A percentile compares a stretch with the other conserved stretches of the same genome.
phyloP scores from a whole-genome alignment of 2,113 vertebrate genomes.

The Nothocercus nigrocapillus region DNA sequence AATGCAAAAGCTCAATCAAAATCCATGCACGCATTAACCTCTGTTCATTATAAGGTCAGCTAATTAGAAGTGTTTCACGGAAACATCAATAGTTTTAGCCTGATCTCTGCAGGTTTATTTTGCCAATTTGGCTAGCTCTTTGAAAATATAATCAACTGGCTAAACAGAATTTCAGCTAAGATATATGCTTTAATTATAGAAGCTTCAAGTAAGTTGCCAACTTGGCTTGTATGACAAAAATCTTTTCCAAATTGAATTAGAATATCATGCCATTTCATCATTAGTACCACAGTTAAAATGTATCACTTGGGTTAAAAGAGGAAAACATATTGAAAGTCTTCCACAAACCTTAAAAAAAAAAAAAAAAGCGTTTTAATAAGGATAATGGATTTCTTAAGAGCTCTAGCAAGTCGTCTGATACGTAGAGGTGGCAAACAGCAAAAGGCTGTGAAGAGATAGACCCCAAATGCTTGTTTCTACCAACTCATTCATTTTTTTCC shows the following conservation, averaged over 20 bases:
- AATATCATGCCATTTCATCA: not conserved
- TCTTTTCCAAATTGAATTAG: conserved; percentile 21
- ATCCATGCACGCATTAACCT: not conserved
- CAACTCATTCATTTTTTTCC: not conserved
- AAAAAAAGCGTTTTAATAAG: conserved; percentile 16
- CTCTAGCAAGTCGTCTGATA: not conserved
- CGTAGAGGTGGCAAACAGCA: not conserved
- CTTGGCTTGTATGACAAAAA: conserved; percentile 7
- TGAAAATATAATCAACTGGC: conserved; percentile 29
- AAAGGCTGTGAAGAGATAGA: not conserved
- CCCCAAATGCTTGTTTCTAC: not conserved
- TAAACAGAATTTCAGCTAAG: conserved; percentile 47
- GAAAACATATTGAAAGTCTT: not conserved
- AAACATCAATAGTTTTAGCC: conserved; percentile 6
- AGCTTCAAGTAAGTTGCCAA: conserved; percentile 34
- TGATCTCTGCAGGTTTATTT: not conserved
- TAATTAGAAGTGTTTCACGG: conserved; percentile 23
- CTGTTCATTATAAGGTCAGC: not conserved
- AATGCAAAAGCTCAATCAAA: not conserved
- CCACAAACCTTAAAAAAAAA: not conserved
- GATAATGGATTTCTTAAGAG: not conserved
- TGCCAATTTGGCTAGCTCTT: not conserved
- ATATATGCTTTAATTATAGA: conserved; percentile 53
- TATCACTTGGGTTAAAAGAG: not conserved
- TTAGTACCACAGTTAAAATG: conserved; percentile 29